Percentiles rank a stretch among this genome's conserved stretches.
Conservation (phyloP, 1,140 invertebrate genomes). For the Drosophila ogumai region DNA sequence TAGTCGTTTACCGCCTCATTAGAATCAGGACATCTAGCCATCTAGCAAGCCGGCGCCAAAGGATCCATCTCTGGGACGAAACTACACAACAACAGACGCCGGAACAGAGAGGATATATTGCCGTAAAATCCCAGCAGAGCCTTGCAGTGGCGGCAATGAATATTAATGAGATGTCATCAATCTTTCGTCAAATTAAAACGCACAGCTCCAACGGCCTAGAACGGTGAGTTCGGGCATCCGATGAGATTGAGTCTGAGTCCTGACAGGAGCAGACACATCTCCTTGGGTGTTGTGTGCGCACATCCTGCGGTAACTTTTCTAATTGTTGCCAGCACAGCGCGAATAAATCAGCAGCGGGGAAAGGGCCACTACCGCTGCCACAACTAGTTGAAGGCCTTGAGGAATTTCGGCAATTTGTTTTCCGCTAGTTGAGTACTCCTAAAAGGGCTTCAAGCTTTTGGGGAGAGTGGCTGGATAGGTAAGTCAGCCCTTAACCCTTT, state of each 20-base stretch:
- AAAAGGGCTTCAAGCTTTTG: constrained; percentile 8
- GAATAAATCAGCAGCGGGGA: constrained; percentile 79
- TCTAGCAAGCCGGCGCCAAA: constrained; percentile 14
- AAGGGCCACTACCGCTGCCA: constrained; percentile 15
- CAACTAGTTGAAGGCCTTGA: constrained; percentile 41
- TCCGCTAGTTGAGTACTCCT: constrained; percentile 57
- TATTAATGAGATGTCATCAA: constrained; percentile 84
- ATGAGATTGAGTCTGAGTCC: constrained; percentile 10
- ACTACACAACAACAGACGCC: constrained; percentile 37
- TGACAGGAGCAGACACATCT: constrained; percentile 35
- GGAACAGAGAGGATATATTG: constrained; percentile 72
- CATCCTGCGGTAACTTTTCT: constrained; percentile 83
- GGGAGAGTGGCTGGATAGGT: constrained; percentile 20
- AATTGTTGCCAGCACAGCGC: constrained; percentile 82
- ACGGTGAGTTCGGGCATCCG: constrained; percentile 34
- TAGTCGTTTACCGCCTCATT: constrained; percentile 71
- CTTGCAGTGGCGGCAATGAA: constrained; percentile 73
- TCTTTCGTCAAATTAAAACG: constrained; percentile 84
- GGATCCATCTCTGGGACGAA: constrained; percentile 20
- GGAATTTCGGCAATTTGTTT: constrained; percentile 75
- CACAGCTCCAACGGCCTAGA: constrained; percentile 63
- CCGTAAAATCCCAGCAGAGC: constrained; percentile 67
- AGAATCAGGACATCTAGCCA: constrained; percentile 53
- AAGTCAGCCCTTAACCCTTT: constrained; percentile 54
- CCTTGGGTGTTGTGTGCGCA: constrained; percentile 39